A percentile compares a stretch with the other conserved stretches of the same genome.
Evolutionary conservation across 2,113 vertebrate genomes (phyloP).

Genomic region (Muscicapa adusta): DNA sequence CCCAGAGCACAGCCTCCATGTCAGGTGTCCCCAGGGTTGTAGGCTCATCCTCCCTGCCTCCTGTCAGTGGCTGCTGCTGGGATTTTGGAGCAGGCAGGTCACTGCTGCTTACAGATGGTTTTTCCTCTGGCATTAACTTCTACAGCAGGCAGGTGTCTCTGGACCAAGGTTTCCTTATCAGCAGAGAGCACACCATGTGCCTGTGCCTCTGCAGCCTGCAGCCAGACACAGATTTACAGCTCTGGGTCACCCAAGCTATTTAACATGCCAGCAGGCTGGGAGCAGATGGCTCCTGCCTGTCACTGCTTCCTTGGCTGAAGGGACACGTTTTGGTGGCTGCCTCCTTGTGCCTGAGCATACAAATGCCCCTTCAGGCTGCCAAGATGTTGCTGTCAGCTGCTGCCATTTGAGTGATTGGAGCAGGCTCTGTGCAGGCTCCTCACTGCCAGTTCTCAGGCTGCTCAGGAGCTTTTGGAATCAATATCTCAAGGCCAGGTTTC

Average conservation of each 20-base stretch:
- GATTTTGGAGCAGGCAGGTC: background rate
- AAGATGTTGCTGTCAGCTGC: background rate
- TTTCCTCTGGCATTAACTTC: background rate
- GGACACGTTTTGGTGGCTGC: background rate
- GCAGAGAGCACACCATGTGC: background rate
- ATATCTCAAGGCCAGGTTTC: background rate
- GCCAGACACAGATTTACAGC: background rate
- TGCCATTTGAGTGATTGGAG: background rate
- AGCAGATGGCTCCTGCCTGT: conserved; percentile 39
- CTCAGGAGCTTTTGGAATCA: background rate
- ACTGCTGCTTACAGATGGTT: background rate
- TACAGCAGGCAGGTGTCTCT: background rate
- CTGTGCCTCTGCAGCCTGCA: background rate
- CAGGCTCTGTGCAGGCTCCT: background rate
- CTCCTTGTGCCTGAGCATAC: conserved; percentile 9
- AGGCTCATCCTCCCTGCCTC: background rate
- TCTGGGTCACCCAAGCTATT: background rate
- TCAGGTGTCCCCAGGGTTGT: background rate
- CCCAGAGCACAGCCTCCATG: background rate
- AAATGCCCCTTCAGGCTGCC: conserved; percentile 29
- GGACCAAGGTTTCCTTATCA: conserved; percentile 42
- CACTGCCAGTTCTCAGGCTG: background rate
- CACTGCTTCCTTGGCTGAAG: conserved; percentile 9
- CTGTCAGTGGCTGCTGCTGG: background rate
- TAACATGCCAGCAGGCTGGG: background rate